These are phyloP conservation scores for Schizaphis graminum DNA, from an alignment of 2,888 invertebrate genomes.

Conservation along the genomic window DNA sequence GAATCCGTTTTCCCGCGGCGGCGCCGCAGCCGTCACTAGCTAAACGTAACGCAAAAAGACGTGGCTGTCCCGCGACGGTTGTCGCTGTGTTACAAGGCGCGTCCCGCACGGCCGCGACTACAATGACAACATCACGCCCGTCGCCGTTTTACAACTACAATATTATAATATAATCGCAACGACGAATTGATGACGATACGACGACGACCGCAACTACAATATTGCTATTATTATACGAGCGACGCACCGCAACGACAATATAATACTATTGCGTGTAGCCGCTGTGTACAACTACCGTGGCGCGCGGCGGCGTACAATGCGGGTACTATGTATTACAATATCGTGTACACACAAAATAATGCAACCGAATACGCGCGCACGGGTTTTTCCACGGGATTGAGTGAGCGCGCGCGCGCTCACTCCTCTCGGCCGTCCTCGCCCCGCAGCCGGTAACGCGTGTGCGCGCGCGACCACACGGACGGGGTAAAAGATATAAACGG, in stretches of 20 bases:
- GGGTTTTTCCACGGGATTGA: constrained; percentile 33
- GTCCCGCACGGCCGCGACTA: not conserved
- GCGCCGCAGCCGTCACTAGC: not conserved
- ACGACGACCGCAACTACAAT: not conserved
- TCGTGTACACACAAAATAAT: not conserved
- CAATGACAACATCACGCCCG: not conserved
- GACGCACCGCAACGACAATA: not conserved
- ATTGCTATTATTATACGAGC: not conserved
- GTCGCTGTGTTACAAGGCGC: not conserved
- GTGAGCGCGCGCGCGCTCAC: constrained; percentile 25
- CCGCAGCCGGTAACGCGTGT: not conserved
- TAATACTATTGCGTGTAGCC: not conserved
- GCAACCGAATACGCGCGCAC: constrained; percentile 34
- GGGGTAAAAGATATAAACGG: not conserved
- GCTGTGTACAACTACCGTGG: constrained; percentile 4
- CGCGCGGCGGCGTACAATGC: constrained; percentile 41
- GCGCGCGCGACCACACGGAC: not conserved
- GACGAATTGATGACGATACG: not conserved
- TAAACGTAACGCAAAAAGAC: not conserved
- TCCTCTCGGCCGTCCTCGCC: not conserved
- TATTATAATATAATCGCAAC: not conserved
- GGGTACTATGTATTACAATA: not conserved
- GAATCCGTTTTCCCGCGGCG: constrained; percentile 12
- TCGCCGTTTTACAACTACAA: not conserved
- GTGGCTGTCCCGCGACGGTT: not conserved